A percentile compares a stretch with the other conserved stretches of the same genome.
Evolutionary conservation across 2,113 vertebrate genomes (phyloP).

Genomic region (Crotophaga sulcirostris): DNA sequence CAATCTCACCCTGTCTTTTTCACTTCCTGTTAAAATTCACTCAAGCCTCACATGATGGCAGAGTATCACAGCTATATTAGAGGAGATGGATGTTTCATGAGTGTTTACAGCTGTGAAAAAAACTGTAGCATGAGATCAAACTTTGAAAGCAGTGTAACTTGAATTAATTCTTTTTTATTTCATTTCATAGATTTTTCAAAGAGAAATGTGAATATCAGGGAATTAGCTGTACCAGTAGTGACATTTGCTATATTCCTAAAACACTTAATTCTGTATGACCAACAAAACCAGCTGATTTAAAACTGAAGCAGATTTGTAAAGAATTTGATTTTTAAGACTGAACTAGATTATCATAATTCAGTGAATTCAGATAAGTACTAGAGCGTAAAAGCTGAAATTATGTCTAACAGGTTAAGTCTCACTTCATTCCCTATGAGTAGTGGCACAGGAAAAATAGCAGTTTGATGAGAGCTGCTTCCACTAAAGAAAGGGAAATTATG

Average conservation of each 20-base stretch:
- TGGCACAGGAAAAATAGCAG: fast-evolving
- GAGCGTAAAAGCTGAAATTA: neutral
- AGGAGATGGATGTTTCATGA: neutral
- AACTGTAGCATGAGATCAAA: neutral
- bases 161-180: neutral
- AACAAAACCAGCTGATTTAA: neutral
- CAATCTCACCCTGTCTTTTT: neutral
- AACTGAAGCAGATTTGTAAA: neutral
- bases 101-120: neutral
- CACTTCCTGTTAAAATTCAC: neutral
- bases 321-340: neutral
- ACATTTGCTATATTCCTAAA: neutral
- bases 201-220: neutral
- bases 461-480: neutral
- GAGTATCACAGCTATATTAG: neutral
- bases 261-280: neutral
- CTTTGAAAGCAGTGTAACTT: neutral
- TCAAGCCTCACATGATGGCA: neutral
- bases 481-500: neutral
- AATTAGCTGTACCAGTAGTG: neutral
- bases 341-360: neutral
- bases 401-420: neutral
- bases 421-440: neutral
- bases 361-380: neutral
- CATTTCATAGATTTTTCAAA: neutral